These are phyloP conservation scores for Drosophila varians DNA, from an alignment of 1,140 invertebrate species.

Conservation along the genomic window DNA sequence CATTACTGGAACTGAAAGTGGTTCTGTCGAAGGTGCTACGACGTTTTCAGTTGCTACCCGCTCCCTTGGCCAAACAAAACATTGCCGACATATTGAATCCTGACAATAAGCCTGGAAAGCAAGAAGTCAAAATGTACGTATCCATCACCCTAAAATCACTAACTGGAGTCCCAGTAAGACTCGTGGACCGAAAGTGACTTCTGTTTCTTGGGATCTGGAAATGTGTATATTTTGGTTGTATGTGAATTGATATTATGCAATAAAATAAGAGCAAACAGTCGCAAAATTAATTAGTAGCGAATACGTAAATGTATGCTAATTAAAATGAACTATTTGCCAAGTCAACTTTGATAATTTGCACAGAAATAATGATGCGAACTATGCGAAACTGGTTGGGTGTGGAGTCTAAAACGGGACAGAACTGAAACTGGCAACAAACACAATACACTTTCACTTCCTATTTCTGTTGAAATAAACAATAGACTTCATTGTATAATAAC, in stretches of 20 bases:
- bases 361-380: slow-evolving; percentile 13
- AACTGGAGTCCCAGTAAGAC: slow-evolving; percentile 37
- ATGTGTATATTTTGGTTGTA: slow-evolving; percentile 3
- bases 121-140: slow-evolving; percentile 32
- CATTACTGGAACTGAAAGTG: not conserved
- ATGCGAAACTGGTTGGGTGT: slow-evolving; percentile 12
- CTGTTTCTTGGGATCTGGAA: not conserved
- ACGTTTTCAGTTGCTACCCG: not conserved
- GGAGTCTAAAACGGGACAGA: not conserved
- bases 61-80: not conserved
- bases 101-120: slow-evolving; percentile 19
- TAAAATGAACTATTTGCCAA: slow-evolving; percentile 25
- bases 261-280: slow-evolving; percentile 19
- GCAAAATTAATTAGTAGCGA: slow-evolving; percentile 30
- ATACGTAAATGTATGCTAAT: slow-evolving; percentile 21
- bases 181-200: slow-evolving; percentile 19
- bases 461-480: not conserved
- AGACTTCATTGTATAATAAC: not conserved
- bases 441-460: not conserved
- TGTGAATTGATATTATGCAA: slow-evolving; percentile 21
- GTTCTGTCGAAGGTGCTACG: not conserved
- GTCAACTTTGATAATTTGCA: slow-evolving; percentile 23
- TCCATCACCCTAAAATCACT: slow-evolving; percentile 38
- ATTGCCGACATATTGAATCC: slow-evolving; percentile 16
- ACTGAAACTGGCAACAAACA: not conserved